A percentile compares a stretch with the other conserved stretches of the same genome.
These are phyloP conservation scores for Asbolus verrucosus DNA, from an alignment of 1,140 invertebrate species.

Conservation along the genomic window DNA sequence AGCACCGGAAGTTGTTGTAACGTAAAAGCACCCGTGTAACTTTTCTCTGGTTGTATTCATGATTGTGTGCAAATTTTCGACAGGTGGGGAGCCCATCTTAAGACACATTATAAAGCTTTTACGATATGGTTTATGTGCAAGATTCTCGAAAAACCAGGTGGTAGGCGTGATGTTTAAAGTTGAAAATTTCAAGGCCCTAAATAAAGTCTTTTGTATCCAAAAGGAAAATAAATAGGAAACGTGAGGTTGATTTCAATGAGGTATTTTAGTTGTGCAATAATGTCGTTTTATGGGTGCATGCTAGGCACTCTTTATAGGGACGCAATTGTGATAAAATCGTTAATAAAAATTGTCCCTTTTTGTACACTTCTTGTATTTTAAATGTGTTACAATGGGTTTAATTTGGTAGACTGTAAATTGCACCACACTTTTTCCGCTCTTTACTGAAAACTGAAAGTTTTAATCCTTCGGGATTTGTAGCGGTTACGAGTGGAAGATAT, in stretches of 20 bases:
- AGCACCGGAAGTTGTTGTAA: slow-evolving; percentile 48
- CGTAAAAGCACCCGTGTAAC: slow-evolving; percentile 36
- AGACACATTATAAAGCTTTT: slow-evolving; percentile 48
- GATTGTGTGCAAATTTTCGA: slow-evolving; percentile 41
- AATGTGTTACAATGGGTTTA: no score
- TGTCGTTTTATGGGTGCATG: slow-evolving; percentile 8
- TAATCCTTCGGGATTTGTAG: no score
- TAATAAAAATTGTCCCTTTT: slow-evolving; percentile 10
- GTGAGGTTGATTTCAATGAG: slow-evolving; percentile 40
- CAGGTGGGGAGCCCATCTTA: slow-evolving; percentile 48
- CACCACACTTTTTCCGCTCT: no score
- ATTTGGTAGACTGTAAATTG: no score
- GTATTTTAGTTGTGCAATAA: slow-evolving; percentile 38
- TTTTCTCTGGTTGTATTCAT: slow-evolving; percentile 24
- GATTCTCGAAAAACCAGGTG: slow-evolving; percentile 54
- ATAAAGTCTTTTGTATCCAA: slow-evolving; percentile 16
- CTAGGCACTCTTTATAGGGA: neutral
- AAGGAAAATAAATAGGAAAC: slow-evolving; percentile 39
- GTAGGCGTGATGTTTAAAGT: slow-evolving; percentile 58
- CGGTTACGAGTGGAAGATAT: no score
- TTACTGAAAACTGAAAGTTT: no score
- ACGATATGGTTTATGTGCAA: slow-evolving; percentile 44
- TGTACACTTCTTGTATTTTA: no score
- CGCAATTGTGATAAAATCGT: neutral
- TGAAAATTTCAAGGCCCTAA: slow-evolving; percentile 37